Conservation (phyloP, 2,113 vertebrate genomes). For the Lethenteron reissneri region DNA sequence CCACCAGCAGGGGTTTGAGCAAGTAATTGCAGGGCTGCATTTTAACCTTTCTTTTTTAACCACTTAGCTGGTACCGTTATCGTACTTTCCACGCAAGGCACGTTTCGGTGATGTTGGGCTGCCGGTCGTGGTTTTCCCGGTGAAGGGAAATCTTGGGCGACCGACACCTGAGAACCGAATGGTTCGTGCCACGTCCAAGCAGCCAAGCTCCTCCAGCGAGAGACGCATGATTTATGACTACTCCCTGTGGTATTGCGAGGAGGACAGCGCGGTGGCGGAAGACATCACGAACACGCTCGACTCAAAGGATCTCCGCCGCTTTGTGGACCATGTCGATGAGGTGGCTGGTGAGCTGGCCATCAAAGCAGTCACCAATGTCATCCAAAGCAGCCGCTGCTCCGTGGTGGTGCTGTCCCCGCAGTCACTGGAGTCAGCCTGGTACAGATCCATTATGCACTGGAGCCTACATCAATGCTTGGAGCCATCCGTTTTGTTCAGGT, state of each 20-base stretch:
- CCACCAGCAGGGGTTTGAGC: too few relatives aligned
- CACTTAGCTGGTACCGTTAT: too few relatives aligned
- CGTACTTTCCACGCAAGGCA: too few relatives aligned
- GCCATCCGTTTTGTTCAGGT: too few relatives aligned
- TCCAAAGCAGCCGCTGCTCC: conserved; percentile 17
- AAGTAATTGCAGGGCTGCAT: too few relatives aligned
- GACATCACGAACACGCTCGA: conserved; percentile 9
- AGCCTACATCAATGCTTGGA: conserved; percentile 9
- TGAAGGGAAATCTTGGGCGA: too few relatives aligned
- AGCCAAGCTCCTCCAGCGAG: too few relatives aligned
- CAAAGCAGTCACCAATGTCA: not conserved
- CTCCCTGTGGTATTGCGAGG: conserved; percentile 21
- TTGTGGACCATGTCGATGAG: conserved; percentile 17
- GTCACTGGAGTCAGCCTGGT: conserved; percentile 15
- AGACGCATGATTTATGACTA: conserved; percentile 17
- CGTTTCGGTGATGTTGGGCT: too few relatives aligned
- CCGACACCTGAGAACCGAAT: too few relatives aligned
- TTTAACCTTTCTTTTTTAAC: too few relatives aligned
- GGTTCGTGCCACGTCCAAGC: too few relatives aligned
- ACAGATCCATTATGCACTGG: conserved; percentile 16
- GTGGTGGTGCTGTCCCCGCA: conserved; percentile 18
- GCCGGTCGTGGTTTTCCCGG: too few relatives aligned
- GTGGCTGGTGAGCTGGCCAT: conserved; percentile 1
- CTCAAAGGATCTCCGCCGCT: conserved; percentile 15
- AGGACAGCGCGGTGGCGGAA: conserved; percentile 16